Conservation (phyloP, 2,113 vertebrate species). For the Pluvialis apricaria region DNA sequence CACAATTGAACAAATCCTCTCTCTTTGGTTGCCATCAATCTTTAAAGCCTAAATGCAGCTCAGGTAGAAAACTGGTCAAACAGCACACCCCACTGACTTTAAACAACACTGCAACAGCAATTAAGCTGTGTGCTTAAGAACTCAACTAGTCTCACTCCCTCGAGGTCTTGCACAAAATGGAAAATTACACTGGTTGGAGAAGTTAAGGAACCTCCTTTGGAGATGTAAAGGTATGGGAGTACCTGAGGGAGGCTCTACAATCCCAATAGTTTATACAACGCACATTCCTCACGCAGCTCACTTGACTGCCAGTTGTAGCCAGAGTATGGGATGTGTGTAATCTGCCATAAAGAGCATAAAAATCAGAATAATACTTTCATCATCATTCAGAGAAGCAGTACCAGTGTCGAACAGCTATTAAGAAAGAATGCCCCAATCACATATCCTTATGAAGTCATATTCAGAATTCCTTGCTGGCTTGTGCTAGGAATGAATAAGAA, state of each 20-base stretch:
- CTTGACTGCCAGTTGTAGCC: background rate
- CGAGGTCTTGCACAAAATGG: background rate
- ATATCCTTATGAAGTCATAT: background rate
- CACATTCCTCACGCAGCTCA: background rate
- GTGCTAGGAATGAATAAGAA: background rate
- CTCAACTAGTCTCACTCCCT: background rate
- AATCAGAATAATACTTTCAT: background rate
- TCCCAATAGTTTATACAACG: background rate
- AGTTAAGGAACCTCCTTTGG: background rate
- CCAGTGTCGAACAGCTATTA: background rate
- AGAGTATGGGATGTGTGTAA: background rate
- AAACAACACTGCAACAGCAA: background rate
- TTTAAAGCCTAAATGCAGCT: background rate
- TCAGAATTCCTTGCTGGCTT: background rate
- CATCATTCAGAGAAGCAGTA: background rate
- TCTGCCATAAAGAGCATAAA: background rate
- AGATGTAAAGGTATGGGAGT: background rate
- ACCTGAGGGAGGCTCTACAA: background rate
- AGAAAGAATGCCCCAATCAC: background rate
- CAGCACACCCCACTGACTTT: constrained; percentile 30
- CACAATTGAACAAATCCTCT: background rate
- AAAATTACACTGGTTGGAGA: background rate
- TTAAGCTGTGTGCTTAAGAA: background rate
- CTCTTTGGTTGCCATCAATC: background rate
- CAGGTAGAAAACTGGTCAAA: background rate